Percentiles rank a stretch among this genome's conserved stretches.
Conservation (phyloP, 2,113 vertebrate species). For the Cettia cetti region DNA sequence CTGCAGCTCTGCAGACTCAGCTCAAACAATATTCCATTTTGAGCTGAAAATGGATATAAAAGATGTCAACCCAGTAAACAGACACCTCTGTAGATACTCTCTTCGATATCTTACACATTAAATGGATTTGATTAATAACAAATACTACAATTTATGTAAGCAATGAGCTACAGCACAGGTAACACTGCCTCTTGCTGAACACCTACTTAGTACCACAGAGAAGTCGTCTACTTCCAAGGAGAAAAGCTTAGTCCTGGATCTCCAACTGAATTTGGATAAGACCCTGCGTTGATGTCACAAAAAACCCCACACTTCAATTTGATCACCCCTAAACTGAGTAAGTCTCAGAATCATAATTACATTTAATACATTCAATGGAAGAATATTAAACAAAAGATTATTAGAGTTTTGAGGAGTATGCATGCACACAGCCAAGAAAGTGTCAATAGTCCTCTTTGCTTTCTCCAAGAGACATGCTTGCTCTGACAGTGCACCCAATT, state of each 20-base stretch:
- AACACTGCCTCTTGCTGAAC: not conserved
- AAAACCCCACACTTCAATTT: not conserved
- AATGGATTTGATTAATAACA: not conserved
- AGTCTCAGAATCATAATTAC: not conserved
- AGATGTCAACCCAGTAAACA: not conserved
- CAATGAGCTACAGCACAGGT: not conserved
- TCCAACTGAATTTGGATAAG: not conserved
- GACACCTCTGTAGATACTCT: not conserved
- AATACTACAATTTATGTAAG: not conserved
- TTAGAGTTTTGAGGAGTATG: not conserved
- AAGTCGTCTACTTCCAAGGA: not conserved
- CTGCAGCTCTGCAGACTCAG: not conserved
- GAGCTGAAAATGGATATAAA: not conserved
- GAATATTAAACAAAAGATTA: not conserved
- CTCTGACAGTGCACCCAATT: not conserved
- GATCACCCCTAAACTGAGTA: not conserved
- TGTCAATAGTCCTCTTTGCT: not conserved
- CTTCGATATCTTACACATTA: not conserved
- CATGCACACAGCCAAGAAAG: not conserved
- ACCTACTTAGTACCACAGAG: not conserved
- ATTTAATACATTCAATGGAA: not conserved
- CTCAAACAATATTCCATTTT: not conserved
- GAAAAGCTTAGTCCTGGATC: not conserved
- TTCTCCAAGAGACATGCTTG: not conserved
- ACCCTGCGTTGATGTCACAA: not conserved